Base-by-base conservation (phyloP, 2,888 invertebrate species). In the Synanthedon vespiformis region DNA sequence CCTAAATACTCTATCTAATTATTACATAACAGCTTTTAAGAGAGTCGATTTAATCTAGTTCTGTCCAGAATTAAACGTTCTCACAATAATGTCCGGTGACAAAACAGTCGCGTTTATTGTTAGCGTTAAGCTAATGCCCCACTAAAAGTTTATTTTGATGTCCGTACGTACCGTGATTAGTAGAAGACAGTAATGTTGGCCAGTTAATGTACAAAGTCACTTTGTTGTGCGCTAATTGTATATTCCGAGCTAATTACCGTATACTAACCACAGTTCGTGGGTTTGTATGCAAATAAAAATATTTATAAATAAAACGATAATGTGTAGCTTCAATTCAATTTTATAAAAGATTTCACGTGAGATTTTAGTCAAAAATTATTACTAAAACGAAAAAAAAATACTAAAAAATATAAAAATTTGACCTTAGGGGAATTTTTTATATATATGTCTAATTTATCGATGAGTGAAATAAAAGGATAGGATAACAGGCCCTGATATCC, bases 131-230 rank as follows among this genome's bases (percentile, higher is more conserved):
- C 52, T 54, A 52, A 54, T 52, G 52, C 51, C 48, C 14, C 40
- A 47, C 16, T 18, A 44, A 47, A 47, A 40, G 54, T 54, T 54
- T 50, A 52, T 54, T 54, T 52, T 54, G 47, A 54, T 54, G 52
- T 50, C 54, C 44, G 51, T 49, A 12, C 48, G 48, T 40, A 51
- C 44, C 40, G 51, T 51, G 54, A 51, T 54, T 54, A 54, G 51
- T 40, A 50, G 13, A 5, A 16, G 8, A 13, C 40, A 50, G 48
- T 50, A 50, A 27, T 53, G 53, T 44, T 14, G 12, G 8, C 4
- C 34, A 34, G 34, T 34, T 44, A 44, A 44, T 44, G 12, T 44
- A 3, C 8, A 44, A 44, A 13, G 13, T 44, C 12, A 13, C 44
- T 44, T 44, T 44, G 44, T 44, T 34, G 44, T 14, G n/a, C 13